Evolutionary conservation across 2,888 invertebrate species (phyloP), one percentile per base, ranked within the genome.

Genomic region (Agrotis exclamationis): DNA sequence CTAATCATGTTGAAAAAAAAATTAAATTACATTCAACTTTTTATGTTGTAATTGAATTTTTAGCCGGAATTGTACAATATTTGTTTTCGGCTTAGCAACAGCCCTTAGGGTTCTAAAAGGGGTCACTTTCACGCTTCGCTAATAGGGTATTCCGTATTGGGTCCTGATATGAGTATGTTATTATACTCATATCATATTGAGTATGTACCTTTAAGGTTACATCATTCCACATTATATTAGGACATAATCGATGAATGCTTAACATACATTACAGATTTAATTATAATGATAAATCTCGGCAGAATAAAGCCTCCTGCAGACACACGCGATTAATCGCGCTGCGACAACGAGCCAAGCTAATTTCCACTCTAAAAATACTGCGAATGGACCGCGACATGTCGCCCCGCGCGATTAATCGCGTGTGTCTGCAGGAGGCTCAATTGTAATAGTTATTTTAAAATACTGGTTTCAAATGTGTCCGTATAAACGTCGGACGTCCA

Each of bases 21-120:
- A 67, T 74, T 60, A 13, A 53, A 80, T 77, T 77, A 62, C 20
- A 50, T 64, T 60, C 24, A 62, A 48, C 39, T 63, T 76, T 77
- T 80, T 58, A 74, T 48, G 13, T 54, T 22, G 47, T 58, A 63
- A 74, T 63, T 66, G 53, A 56, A 11, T 76, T 74, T 59, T n/a
- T 18, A 7, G n/a, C 24, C 22, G n/a, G 59, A 39, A 74, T 47
- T 28, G 11, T 62, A 48, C 48, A 58, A 57, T 53, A 48, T 74
- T 28, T 50, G 14, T 44, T 3, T 45, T 13, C 16, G 44, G 48
- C 20, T 65, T 59, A 53, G 24, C 24, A 50, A 79, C 63, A 50
- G 22, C 3, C 44, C 45, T 2, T 48, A 60, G 50, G 45, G 74
- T 53, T 53, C 56, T 57, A 70, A 63, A 39, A 13, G 44, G 50